Base-by-base conservation (phyloP, 1,140 invertebrate species). In the Drosophila novamexicana region DNA sequence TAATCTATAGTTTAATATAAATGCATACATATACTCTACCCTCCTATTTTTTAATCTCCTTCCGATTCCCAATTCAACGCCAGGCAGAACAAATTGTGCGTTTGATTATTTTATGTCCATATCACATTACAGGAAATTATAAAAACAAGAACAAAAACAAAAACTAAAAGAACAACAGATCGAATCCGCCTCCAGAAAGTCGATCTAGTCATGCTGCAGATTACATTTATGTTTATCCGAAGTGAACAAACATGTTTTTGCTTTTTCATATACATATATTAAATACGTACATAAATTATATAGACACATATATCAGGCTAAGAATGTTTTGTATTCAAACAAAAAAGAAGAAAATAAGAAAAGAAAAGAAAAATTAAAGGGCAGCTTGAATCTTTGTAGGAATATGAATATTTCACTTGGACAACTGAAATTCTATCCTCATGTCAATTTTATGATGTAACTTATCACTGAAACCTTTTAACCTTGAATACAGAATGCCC, bases 141-240 rank as follows among this genome's bases (percentile, higher is more conserved):
- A 58, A 8, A 61, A 56, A 14, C 14, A 14, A 14, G 14, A 18
- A 18, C 10, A 56, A 39, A 75, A 63, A 22, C 22, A 22, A 22
- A 57, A 9, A 39, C 1, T 7, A 37, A 37, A 29, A 36, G 1
- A 22, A 39, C 40, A n/a, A 66, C 40, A 57, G 54, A 49, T 69
- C 62, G 73, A 56, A 71, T 56, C 32, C 22, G 22, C 2, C 2
- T 22, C 22, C 22, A 2, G 22, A 29, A 29, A 29, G 52, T 75
- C 82, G 82, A 82, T 82, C 83, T 88, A 86, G 83, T 86, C 82
- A 83, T 57, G 57, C 40, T 45, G 32, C 37, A 18, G 40, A 42
- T 39, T 37, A 53, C 45, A 32, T 53, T 64, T 65, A 40, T 67
- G 44, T 67, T 29, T 49, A 8, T 47, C 34, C 14, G 40, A n/a